phyloP scores from a whole-genome alignment of 2,888 invertebrate species.

The Macrosiphum euphorbiae region DNA sequence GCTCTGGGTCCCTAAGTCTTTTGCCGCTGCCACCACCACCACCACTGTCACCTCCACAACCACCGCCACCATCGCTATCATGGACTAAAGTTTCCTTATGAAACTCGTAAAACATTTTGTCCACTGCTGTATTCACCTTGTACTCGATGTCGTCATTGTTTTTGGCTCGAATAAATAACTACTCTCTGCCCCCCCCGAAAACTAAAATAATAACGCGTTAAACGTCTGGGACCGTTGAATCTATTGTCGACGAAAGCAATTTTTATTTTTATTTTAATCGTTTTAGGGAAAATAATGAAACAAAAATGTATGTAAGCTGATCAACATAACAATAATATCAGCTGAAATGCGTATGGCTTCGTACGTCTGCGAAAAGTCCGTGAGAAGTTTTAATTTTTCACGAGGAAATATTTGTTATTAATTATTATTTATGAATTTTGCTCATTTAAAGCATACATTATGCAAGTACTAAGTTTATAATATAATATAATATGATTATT shows the following conservation, averaged over 20 bases:
- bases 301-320: background rate
- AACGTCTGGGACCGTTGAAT: background rate
- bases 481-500: background rate
- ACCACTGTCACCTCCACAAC: background rate
- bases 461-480: too few species aligned
- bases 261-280: background rate
- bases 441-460: background rate
- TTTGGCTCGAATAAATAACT: slow-evolving; percentile 55
- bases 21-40: slow-evolving; percentile 14
- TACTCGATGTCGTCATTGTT: slow-evolving; percentile 60
- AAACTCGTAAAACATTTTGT: slow-evolving; percentile 65
- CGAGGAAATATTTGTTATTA: background rate
- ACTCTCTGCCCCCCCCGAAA: background rate
- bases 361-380: background rate
- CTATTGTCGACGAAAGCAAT: background rate
- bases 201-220: slow-evolving; percentile 30
- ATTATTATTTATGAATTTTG: background rate
- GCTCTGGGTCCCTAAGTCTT: slow-evolving; percentile 62
- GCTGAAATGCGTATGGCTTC: background rate
- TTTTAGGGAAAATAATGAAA: background rate
- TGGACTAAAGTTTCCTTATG: slow-evolving; percentile 63
- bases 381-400: background rate
- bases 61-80: background rate
- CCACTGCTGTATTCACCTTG: slow-evolving; percentile 51
- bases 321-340: background rate